Evolutionary conservation across 1,140 invertebrate genomes (phyloP).

Genomic region (Cydia splendana): DNA sequence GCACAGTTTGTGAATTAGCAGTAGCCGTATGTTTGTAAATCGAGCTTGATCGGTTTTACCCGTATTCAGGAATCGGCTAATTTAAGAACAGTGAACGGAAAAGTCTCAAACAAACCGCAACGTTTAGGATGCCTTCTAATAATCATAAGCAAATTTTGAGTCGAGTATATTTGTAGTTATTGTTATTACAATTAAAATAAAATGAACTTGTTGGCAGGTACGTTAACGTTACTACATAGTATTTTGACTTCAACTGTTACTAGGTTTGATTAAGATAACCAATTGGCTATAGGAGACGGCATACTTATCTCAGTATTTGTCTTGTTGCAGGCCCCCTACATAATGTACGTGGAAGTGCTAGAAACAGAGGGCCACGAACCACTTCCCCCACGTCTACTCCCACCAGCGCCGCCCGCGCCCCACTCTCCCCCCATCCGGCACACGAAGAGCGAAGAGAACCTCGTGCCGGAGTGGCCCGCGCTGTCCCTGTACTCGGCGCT

Average conservation of each 20-base stretch:
- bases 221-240: too few species aligned
- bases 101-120: too few species aligned
- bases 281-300: too few species aligned
- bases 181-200: background rate
- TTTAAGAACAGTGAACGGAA: background rate
- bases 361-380: conserved; percentile 91
- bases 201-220: background rate
- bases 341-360: conserved; percentile 98
- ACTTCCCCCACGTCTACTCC: conserved; percentile 68
- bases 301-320: conserved; percentile 3
- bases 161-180: too few species aligned
- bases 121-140: background rate
- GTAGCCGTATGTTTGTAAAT: background rate
- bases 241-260: too few species aligned
- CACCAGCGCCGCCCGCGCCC: conserved; percentile 71
- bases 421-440: conserved; percentile 81
- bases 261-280: too few species aligned
- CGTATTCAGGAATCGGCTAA: background rate
- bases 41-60: background rate
- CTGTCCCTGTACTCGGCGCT: conserved; percentile 67
- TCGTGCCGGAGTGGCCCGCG: conserved; percentile 80
- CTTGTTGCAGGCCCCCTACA: conserved; percentile 91
- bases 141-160: too few species aligned
- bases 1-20: conserved; percentile 1
- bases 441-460: conserved; percentile 96